These are phyloP conservation scores for Pterois miles DNA, from an alignment of 2,797 vertebrate genomes.

Conservation along the genomic window DNA sequence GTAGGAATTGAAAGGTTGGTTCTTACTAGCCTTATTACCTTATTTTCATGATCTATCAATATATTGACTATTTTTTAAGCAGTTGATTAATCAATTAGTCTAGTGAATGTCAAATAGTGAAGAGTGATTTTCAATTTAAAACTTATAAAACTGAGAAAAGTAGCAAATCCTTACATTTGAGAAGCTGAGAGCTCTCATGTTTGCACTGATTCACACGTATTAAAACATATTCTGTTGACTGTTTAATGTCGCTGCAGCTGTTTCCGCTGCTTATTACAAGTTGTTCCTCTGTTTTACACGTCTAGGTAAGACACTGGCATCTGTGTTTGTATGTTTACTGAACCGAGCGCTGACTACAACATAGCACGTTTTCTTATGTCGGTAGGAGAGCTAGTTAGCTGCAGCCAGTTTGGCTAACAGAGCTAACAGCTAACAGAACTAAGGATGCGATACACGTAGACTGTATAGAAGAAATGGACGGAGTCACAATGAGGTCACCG, in stretches of 20 bases:
- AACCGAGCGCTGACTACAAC: background rate
- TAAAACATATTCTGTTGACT: background rate
- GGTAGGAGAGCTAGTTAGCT: too few relatives aligned
- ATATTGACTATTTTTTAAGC: background rate
- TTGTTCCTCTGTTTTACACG: background rate
- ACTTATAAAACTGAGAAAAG: background rate
- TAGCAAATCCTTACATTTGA: background rate
- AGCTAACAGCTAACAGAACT: too few relatives aligned
- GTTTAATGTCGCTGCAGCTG: rapidly evolving
- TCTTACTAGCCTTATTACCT: background rate
- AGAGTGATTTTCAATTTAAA: background rate
- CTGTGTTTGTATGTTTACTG: background rate
- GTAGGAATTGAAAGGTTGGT: background rate
- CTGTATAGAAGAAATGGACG: too few relatives aligned
- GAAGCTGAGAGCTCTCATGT: rapidly evolving
- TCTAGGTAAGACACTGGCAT: background rate
- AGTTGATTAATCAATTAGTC: too few relatives aligned
- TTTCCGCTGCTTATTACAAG: background rate
- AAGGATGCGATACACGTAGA: rapidly evolving
- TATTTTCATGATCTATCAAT: background rate
- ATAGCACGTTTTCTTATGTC: too few relatives aligned
- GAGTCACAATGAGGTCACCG: too few relatives aligned
- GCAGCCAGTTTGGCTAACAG: too few relatives aligned
- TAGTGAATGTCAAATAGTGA: background rate
- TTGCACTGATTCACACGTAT: background rate